phyloP scores from a whole-genome alignment of 2,113 vertebrate species.

The Sorex fumeus region DNA sequence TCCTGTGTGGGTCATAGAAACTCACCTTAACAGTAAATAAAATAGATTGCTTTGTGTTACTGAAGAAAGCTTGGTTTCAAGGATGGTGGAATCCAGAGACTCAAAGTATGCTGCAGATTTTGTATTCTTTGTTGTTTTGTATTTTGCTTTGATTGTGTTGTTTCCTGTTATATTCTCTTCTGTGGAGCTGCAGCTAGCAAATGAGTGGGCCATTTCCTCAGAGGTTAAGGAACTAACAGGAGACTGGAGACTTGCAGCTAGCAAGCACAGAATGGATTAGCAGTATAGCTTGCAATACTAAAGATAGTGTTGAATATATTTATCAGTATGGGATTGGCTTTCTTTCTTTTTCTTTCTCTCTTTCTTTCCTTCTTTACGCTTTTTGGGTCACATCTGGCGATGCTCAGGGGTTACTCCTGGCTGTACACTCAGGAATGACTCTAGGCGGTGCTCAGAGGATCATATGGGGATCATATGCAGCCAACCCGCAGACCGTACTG shows the following conservation, averaged over 20 bases:
- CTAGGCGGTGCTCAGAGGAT: no score
- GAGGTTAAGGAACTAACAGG: background rate
- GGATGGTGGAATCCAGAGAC: background rate
- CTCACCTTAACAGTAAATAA: constrained; percentile 2
- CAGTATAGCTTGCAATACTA: background rate
- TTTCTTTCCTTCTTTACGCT: no score
- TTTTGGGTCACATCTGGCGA: no score
- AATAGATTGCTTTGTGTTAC: constrained; percentile 16
- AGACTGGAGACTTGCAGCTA: background rate
- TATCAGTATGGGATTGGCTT: background rate
- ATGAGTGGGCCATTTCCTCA: background rate
- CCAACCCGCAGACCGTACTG: no score
- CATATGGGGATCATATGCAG: no score
- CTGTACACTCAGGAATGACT: no score
- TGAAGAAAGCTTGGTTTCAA: constrained; percentile 13
- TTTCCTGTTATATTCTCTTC: background rate
- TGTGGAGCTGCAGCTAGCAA: background rate
- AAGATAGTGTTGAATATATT: constrained; percentile 1
- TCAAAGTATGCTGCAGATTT: background rate
- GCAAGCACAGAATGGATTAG: background rate
- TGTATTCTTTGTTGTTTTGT: constrained; percentile 27
- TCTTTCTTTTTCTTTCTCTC: no score
- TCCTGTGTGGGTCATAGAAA: constrained; percentile 2
- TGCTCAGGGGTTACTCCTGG: no score
- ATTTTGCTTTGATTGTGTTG: background rate